These are phyloP conservation scores for Neolamprologus fasciatus DNA, from an alignment of 2,113 vertebrate genomes.

Conservation along the genomic window DNA sequence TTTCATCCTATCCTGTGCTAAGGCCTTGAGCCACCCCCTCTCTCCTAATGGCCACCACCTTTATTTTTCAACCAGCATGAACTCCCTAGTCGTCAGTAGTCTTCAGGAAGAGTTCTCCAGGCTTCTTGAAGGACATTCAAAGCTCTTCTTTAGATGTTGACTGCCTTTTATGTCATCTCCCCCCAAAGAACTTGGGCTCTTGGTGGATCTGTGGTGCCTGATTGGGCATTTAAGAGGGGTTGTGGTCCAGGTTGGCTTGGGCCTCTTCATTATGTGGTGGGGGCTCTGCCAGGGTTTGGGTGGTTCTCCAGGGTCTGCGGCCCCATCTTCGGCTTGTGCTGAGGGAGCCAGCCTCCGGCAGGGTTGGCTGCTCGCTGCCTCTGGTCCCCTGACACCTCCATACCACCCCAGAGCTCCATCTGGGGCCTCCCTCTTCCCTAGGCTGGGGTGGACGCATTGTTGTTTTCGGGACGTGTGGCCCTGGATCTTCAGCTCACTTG, in stretches of 20 bases:
- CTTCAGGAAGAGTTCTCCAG: not conserved
- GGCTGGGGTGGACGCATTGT: not conserved
- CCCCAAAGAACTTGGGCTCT: not conserved
- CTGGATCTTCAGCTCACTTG: not conserved
- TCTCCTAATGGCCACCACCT: not conserved
- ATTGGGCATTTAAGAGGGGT: not conserved
- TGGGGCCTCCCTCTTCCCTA: not conserved
- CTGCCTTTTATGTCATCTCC: not conserved
- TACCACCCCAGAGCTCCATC: not conserved
- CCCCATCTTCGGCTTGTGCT: not conserved
- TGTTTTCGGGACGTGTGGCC: not conserved
- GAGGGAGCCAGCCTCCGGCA: not conserved
- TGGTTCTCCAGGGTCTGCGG: not conserved
- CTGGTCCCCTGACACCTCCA: not conserved
- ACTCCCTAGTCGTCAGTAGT: not conserved
- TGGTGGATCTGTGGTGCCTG: not conserved
- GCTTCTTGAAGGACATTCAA: not conserved
- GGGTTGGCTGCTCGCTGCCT: not conserved
- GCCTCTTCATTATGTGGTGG: not conserved
- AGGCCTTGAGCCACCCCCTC: not conserved
- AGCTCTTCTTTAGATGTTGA: not conserved
- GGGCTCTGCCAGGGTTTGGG: not conserved
- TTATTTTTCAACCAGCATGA: not conserved
- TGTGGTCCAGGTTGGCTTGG: not conserved
- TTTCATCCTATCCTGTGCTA: not conserved